Evolutionary conservation across 1,140 invertebrate species (phyloP).

Genomic region (Mycetomoellerius zeteki): DNA sequence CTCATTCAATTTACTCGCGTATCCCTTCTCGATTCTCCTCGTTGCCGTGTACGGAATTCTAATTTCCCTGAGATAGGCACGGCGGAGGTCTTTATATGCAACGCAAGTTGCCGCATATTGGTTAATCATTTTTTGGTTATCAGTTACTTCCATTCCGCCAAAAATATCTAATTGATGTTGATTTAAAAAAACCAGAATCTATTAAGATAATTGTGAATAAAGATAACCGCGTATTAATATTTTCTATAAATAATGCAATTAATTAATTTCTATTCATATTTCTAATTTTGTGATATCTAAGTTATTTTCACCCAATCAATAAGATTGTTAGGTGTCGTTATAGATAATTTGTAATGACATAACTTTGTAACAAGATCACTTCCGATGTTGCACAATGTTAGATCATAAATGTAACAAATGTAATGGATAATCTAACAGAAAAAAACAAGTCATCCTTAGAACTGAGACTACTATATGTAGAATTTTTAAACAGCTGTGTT

Average conservation of each 20-base stretch:
- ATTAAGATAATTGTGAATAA: background rate
- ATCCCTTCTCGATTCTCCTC: background rate
- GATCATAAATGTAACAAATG: background rate
- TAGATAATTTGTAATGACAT: background rate
- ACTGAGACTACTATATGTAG: background rate
- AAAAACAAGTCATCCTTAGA: background rate
- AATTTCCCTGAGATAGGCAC: conserved; percentile 11
- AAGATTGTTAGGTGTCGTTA: background rate
- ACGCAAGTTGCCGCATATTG: background rate
- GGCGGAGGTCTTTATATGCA: background rate
- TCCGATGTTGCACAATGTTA: background rate
- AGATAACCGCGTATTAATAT: background rate
- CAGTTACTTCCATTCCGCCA: background rate
- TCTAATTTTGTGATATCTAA: background rate
- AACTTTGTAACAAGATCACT: background rate
- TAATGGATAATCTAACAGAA: background rate
- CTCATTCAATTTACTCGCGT: conserved; percentile 43
- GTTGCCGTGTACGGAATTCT: conserved; percentile 18
- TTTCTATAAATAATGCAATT: background rate
- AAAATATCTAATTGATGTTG: conserved; percentile 9
- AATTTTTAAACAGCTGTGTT: background rate
- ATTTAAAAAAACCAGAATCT: background rate
- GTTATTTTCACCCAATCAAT: background rate
- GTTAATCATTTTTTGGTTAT: conserved; percentile 6
- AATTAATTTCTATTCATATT: background rate